Conservation (phyloP, 2,888 invertebrate genomes). For the Trissolcus japonicus region DNA sequence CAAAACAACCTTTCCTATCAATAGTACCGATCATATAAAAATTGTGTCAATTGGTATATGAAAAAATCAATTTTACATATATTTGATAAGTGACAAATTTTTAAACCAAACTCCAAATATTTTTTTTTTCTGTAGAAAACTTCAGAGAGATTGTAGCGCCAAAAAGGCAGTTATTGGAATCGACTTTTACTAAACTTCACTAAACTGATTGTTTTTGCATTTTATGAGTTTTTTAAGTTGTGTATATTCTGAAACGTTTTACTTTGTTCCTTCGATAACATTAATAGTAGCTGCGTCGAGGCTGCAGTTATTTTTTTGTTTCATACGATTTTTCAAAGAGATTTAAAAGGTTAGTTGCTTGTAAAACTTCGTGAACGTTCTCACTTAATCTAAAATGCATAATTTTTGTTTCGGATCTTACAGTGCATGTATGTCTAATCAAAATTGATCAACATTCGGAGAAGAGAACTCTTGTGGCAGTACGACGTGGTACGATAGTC, state of each 20-base stretch:
- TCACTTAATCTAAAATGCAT: constrained; percentile 30
- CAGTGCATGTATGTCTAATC: constrained; percentile 50
- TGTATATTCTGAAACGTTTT: no score
- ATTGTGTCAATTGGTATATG: no score
- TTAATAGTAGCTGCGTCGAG: no score
- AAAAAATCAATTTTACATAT: background rate
- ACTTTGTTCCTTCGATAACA: no score
- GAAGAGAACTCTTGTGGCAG: constrained; percentile 39
- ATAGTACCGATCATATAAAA: no score
- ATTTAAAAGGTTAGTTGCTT: background rate
- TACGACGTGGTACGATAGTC: constrained; percentile 53
- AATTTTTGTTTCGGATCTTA: constrained; percentile 38
- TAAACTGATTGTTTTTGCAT: no score
- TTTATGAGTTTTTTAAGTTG: no score
- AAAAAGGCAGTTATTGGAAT: no score
- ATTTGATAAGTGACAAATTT: background rate
- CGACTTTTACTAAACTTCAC: no score
- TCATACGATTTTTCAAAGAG: background rate
- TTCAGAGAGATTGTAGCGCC: background rate
- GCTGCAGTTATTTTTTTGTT: no score
- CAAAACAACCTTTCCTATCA: background rate
- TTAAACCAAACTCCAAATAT: no score
- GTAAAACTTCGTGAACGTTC: background rate
- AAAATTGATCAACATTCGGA: constrained; percentile 54
- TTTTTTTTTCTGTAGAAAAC: background rate